phyloP scores from a whole-genome alignment of 2,113 vertebrate species.

The Engystomops pustulosus region DNA sequence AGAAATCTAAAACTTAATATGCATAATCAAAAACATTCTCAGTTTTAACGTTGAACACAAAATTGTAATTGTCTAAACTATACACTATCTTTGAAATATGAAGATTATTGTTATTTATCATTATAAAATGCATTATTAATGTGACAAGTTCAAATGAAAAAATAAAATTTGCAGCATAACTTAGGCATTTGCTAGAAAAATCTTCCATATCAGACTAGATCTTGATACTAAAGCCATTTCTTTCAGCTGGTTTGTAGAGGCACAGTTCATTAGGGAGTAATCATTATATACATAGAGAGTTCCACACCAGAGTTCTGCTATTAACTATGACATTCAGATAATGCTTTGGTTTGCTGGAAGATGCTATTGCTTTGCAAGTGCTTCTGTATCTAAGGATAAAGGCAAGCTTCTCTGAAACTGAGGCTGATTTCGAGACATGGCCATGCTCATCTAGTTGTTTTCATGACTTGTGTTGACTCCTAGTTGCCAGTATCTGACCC shows the following conservation, averaged over 20 bases:
- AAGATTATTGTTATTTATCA: too few species aligned
- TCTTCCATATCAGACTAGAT: constrained; percentile 54
- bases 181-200: not conserved
- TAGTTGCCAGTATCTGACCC: constrained; percentile 62
- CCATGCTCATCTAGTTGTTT: constrained; percentile 65
- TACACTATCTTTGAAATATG: too few species aligned
- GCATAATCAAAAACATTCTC: not conserved
- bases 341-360: constrained; percentile 70
- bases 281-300: constrained; percentile 64
- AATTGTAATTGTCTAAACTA: not conserved
- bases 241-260: constrained; percentile 61
- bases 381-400: constrained; percentile 67
- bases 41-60: not conserved
- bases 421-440: not conserved
- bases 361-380: constrained; percentile 63
- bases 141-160: not conserved
- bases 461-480: constrained; percentile 72
- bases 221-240: constrained; percentile 62
- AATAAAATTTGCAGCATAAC: not conserved
- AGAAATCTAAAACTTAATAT: too few species aligned
- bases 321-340: constrained; percentile 62
- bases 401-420: constrained; percentile 62
- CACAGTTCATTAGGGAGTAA: constrained; percentile 62
- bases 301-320: constrained; percentile 63
- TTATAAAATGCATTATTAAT: too few species aligned